Percentiles rank a stretch among this genome's conserved stretches.
Evolutionary conservation across 2,797 vertebrate genomes (phyloP).

Genomic region (Parambassis ranga): DNA sequence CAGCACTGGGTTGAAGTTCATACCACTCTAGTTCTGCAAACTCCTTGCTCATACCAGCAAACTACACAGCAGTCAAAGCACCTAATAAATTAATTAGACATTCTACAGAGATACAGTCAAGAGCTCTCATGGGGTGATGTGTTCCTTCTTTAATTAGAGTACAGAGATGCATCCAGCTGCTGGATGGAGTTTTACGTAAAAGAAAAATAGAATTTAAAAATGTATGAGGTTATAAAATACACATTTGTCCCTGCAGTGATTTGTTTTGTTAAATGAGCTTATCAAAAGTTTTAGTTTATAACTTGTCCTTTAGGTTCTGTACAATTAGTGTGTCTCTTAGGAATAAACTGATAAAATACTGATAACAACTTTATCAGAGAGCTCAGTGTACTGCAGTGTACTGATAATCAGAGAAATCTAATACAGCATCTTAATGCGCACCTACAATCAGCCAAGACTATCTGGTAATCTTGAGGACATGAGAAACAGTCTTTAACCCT

Average conservation of each 20-base stretch:
- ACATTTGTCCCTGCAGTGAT: background rate
- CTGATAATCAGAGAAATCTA: too few species aligned
- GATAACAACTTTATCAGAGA: background rate
- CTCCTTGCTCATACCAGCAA: background rate
- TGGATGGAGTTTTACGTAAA: too few species aligned
- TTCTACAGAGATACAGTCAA: background rate
- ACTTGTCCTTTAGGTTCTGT: background rate
- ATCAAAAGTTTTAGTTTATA: background rate
- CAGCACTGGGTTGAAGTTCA: background rate
- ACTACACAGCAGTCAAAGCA: background rate
- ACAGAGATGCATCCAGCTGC: background rate
- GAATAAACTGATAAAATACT: background rate
- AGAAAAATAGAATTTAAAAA: too few species aligned
- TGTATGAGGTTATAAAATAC: too few species aligned
- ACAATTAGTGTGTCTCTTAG: background rate
- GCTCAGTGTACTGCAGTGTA: background rate
- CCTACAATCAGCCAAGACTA: too few species aligned
- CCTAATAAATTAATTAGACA: conserved; percentile 1
- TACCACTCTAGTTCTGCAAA: background rate
- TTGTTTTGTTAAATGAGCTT: background rate
- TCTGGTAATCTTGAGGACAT: too few species aligned
- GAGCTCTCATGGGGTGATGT: background rate
- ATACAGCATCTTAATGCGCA: too few species aligned
- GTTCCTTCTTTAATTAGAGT: conserved; percentile 9
- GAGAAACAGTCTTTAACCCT: too few species aligned